Evolutionary conservation across 1,140 invertebrate species (phyloP).

Genomic region (Laupala kohalensis): DNA sequence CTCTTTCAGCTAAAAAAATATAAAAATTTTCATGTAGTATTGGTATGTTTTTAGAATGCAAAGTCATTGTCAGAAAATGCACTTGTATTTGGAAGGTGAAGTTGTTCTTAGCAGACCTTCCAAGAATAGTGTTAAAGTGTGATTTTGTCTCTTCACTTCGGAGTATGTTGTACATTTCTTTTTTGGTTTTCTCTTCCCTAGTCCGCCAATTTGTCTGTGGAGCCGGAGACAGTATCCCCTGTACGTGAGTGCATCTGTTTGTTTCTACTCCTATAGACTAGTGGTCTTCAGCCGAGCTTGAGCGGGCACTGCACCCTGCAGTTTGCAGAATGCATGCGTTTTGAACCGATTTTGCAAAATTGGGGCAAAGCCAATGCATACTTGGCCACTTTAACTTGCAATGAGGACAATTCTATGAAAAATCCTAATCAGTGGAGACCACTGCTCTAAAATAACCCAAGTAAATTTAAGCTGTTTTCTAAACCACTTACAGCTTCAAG

Average conservation of each 20-base stretch:
- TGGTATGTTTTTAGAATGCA: not conserved
- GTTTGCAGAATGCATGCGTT: not conserved
- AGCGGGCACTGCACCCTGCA: not conserved
- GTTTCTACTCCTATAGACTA: slow-evolving; percentile 18
- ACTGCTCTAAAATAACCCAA: slow-evolving; percentile 15
- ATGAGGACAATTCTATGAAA: not conserved
- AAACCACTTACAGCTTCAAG: slow-evolving; percentile 14
- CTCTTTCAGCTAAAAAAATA: not conserved
- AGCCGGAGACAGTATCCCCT: slow-evolving; percentile 54
- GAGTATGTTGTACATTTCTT: slow-evolving; percentile 11
- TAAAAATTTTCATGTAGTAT: not conserved
- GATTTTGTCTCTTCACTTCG: not conserved
- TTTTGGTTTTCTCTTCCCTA: slow-evolving; percentile 33
- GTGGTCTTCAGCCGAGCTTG: slow-evolving; percentile 16
- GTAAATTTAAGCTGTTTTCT: slow-evolving; percentile 14
- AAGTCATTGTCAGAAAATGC: not conserved
- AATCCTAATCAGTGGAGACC: slow-evolving; percentile 13
- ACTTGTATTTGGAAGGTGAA: not conserved
- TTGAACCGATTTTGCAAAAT: not conserved
- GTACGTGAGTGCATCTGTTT: slow-evolving; percentile 38
- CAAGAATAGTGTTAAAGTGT: not conserved
- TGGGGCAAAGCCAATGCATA: not conserved
- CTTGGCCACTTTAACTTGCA: not conserved
- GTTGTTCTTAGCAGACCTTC: not conserved
- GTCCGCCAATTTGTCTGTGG: slow-evolving; percentile 58